Evolutionary conservation across 2,797 vertebrate species (phyloP).

Genomic region (Argya squamiceps): DNA sequence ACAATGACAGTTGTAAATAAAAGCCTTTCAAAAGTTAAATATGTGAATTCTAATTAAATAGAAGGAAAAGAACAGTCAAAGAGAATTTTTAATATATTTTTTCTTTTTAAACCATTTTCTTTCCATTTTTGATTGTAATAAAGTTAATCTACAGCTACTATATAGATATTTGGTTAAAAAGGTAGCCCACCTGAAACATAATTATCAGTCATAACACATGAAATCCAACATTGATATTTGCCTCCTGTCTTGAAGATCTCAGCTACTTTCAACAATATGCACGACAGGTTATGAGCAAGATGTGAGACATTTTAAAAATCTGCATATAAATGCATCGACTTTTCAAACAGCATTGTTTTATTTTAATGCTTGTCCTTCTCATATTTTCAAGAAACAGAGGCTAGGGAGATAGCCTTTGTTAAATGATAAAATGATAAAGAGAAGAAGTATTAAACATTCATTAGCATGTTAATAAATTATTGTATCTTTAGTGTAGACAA

Average conservation of each 20-base stretch:
- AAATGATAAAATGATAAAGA: background rate
- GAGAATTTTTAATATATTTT: rapidly evolving
- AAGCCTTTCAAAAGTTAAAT: background rate
- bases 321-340: rapidly evolving
- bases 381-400: background rate
- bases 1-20: rapidly evolving
- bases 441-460: constrained; percentile 61
- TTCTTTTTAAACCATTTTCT: background rate
- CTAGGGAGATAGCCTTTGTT: background rate
- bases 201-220: background rate
- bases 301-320: background rate
- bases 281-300: background rate
- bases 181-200: background rate
- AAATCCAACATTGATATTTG: background rate
- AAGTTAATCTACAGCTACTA: background rate
- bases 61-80: rapidly evolving
- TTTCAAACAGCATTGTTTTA: background rate
- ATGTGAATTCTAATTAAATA: background rate
- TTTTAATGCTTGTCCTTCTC: background rate
- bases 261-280: background rate
- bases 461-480: constrained; percentile 60
- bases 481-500: constrained; percentile 43
- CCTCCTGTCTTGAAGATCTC: background rate
- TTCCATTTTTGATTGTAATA: background rate
- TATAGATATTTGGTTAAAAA: background rate